Evolutionary conservation across 2,888 invertebrate species (phyloP), one percentile per base, ranked within the genome.

Genomic region (Eupithecia vulgata): DNA sequence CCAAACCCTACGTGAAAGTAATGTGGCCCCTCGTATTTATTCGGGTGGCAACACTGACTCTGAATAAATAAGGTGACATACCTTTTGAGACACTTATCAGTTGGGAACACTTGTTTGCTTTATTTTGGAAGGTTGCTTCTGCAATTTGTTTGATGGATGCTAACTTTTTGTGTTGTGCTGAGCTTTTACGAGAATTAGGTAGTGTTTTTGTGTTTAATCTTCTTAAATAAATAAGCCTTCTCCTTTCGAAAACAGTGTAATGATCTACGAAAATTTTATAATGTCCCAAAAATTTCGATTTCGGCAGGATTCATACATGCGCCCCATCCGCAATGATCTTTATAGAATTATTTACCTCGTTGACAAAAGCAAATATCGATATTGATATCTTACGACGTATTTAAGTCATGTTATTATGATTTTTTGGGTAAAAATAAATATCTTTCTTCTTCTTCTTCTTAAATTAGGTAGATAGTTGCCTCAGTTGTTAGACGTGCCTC

Each of bases 11-110:
- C 37, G 35, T 37, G n/a, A 64, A 35, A 17, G 34, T n/a, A 64
- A 64, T 40, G 65, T 65, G 65, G 65, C 65, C 40, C 48, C 40
- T 40, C 65, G 37, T 65, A 65, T 65, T 80, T 80, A 80, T 79
- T 80, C 67, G 74, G 73, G 76, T 61, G 61, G 69, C 59, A 73
- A 76, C 73, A 77, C 77, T 72, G 79, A 77, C 79, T 78, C 73
- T 75, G 79, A 79, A 82, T 80, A 83, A 84, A 84, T 84, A 80
- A 81, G 82, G 82, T 83, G 81, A 82, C 81, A 82, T 81, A 75
- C 78, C 79, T 83, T 80, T 79, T 15, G 75, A 78, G 78, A 80
- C 80, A 80, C 75, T 79, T 84, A 84, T 85, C 84, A 80, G 83
- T 73, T 61, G 72, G 75, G 61, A 76, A 71, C 84, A 84, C 77